Evolutionary conservation across 2,888 invertebrate species (phyloP).

Genomic region (Chloromyia formosa): DNA sequence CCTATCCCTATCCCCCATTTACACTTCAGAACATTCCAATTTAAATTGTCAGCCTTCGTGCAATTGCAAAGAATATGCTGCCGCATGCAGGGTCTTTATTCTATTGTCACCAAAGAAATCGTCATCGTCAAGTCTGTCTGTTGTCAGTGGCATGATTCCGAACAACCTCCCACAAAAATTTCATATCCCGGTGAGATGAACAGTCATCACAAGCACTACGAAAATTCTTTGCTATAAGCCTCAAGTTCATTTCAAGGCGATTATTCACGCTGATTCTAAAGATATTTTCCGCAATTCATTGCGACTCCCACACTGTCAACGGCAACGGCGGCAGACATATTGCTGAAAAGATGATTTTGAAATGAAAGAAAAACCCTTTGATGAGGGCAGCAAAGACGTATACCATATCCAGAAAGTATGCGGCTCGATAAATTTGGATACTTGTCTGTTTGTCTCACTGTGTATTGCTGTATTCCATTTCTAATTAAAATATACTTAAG

Average conservation of each 20-base stretch:
- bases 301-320: constrained; percentile 34
- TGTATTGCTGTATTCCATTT: too few relatives aligned
- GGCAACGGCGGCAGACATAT: constrained; percentile 24
- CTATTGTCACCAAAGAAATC: constrained; percentile 27
- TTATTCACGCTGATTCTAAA: constrained; percentile 42
- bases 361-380: too few relatives aligned
- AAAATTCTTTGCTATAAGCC: constrained; percentile 1
- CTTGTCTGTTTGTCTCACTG: too few relatives aligned
- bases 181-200: constrained; percentile 23
- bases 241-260: constrained; percentile 40
- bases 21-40: too few relatives aligned
- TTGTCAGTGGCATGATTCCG: constrained; percentile 11
- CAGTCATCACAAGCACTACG: constrained; percentile 10
- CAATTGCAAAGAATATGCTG: constrained; percentile 22
- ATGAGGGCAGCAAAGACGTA: too few relatives aligned
- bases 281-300: constrained; percentile 41
- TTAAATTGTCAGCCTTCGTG: too few relatives aligned
- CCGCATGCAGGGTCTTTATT: constrained; percentile 27
- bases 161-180: constrained; percentile 24
- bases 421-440: too few relatives aligned
- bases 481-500: too few relatives aligned
- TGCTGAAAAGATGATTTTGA: constrained; percentile 1
- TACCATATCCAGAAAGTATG: too few relatives aligned
- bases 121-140: not conserved
- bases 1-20: too few relatives aligned